A percentile compares a stretch with the other conserved stretches of the same genome.
Conservation (phyloP, 2,113 vertebrate genomes). For the Suncus etruscus region DNA sequence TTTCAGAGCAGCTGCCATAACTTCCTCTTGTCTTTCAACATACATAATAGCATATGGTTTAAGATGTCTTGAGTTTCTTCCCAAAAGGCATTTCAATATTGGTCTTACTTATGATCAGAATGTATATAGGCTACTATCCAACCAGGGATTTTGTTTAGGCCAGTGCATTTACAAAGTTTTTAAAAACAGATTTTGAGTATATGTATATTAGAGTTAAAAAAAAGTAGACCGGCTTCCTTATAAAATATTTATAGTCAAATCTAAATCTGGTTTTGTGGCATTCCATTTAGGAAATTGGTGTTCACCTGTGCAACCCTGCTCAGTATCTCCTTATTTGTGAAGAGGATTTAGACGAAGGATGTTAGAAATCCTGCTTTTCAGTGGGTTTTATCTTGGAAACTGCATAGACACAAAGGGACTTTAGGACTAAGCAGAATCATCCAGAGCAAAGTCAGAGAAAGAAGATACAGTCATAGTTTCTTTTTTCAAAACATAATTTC, state of each 20-base stretch:
- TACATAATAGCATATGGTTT: neutral
- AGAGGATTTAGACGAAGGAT: neutral
- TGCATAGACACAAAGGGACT: neutral
- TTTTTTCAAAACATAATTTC: neutral
- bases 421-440: neutral
- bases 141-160: neutral
- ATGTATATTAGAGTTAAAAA: neutral
- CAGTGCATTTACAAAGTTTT: neutral
- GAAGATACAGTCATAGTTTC: neutral
- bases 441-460: neutral
- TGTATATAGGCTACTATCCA: neutral
- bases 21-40: neutral
- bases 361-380: neutral
- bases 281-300: neutral
- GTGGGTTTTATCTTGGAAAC: neutral
- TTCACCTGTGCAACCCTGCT: neutral
- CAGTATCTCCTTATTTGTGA: neutral
- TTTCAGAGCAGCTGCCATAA: neutral
- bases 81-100: neutral
- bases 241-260: neutral
- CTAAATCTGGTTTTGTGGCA: neutral
- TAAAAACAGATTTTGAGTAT: neutral
- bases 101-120: neutral
- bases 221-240: neutral
- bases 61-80: constrained; percentile 14